Percentiles rank a stretch among this genome's conserved stretches.
Conservation (phyloP, 1,140 invertebrate species). For the Drosophila mayri region DNA sequence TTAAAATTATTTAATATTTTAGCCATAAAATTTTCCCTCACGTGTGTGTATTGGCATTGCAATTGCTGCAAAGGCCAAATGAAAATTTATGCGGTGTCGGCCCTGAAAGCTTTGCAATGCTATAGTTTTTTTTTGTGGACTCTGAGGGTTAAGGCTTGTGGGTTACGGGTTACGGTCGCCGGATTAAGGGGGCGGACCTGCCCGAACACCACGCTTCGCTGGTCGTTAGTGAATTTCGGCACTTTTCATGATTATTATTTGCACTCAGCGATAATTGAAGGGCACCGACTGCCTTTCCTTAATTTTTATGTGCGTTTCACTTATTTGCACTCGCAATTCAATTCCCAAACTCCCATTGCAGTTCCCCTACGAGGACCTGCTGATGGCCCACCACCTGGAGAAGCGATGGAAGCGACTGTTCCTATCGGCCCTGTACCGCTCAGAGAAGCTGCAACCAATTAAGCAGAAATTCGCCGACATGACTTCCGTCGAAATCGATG, state of each 20-base stretch:
- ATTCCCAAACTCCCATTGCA: slow-evolving; percentile 41
- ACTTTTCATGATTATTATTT: slow-evolving; percentile 83
- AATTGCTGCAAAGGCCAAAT: slow-evolving; percentile 53
- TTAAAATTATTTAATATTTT: not conserved
- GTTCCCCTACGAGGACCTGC: slow-evolving; percentile 83
- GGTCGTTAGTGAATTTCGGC: slow-evolving; percentile 69
- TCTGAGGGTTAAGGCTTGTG: slow-evolving; percentile 24
- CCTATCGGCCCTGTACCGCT: slow-evolving; percentile 88
- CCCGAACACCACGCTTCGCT: slow-evolving; percentile 35
- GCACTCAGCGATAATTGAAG: slow-evolving; percentile 79
- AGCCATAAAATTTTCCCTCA: not conserved
- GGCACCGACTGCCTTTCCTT: slow-evolving; percentile 44
- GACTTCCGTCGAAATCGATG: slow-evolving; percentile 89
- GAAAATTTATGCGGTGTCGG: slow-evolving; percentile 70
- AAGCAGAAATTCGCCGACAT: slow-evolving; percentile 92
- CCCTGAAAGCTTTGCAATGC: slow-evolving; percentile 58
- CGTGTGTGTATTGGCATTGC: slow-evolving; percentile 37
- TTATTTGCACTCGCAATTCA: slow-evolving; percentile 28
- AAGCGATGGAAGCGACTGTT: slow-evolving; percentile 89
- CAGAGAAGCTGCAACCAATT: slow-evolving; percentile 89
- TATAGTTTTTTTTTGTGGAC: slow-evolving; percentile 47
- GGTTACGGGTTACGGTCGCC: slow-evolving; percentile 3
- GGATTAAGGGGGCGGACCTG: not conserved
- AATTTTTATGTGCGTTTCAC: slow-evolving; percentile 63
- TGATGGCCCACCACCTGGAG: slow-evolving; percentile 87